Evolutionary conservation across 30 jellyfish, hydroid and myxozoan species (phyloP).

Genomic region (Aurelia aurita): DNA sequence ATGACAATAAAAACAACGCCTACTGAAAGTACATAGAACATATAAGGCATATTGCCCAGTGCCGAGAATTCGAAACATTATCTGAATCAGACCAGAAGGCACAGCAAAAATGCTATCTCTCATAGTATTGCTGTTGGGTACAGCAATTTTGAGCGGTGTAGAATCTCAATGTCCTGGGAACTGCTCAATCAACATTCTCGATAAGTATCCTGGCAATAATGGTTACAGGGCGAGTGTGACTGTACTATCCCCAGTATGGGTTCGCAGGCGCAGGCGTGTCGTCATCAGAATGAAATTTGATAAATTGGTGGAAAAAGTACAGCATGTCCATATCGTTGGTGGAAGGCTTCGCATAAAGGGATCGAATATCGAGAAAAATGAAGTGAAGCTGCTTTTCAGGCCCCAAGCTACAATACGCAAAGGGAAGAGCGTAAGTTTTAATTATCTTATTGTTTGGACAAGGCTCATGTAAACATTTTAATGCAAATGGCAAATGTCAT

Average conservation of each 20-base stretch:
- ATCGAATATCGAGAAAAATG: neutral
- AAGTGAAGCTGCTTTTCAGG: constrained; percentile 1
- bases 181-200: neutral
- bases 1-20: too few species aligned
- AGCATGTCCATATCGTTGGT: constrained; percentile 22
- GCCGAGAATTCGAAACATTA: too few species aligned
- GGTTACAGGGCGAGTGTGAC: constrained; percentile 32
- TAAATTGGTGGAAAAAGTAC: neutral
- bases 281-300: constrained; percentile 1
- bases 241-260: constrained; percentile 17
- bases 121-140: neutral
- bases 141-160: neutral
- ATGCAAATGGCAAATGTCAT: too few species aligned
- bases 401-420: constrained; percentile 23
- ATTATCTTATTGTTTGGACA: too few species aligned
- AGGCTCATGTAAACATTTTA: too few species aligned
- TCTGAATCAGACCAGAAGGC: too few species aligned
- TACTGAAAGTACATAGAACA: too few species aligned
- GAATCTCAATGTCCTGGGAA: constrained; percentile 12
- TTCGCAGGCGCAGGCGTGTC: neutral
- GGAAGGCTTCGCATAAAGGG: constrained; percentile 9
- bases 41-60: too few species aligned
- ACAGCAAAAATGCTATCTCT: neutral
- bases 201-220: constrained; percentile 13
- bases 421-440: constrained; percentile 14